Percentiles rank a stretch among this genome's conserved stretches.
Conservation (phyloP, 2,113 vertebrate genomes). For the Ariopsis seemanni region DNA sequence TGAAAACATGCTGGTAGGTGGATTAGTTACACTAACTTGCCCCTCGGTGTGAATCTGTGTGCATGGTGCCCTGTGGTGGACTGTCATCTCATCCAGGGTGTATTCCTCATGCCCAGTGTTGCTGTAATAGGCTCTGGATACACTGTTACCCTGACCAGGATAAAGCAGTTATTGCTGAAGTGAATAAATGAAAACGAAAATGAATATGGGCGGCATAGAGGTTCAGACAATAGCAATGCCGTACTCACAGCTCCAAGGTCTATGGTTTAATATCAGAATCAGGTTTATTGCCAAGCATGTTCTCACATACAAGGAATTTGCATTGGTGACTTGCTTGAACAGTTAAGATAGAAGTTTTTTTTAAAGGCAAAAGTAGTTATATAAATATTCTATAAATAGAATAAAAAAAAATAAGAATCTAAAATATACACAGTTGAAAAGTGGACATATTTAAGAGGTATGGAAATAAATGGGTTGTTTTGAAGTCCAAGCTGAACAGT, state of each 20-base stretch:
- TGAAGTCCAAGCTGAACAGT: too few relatives aligned
- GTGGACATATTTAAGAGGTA: too few relatives aligned
- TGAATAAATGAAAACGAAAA: background rate
- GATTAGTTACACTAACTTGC: background rate
- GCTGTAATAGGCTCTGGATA: background rate
- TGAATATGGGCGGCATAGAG: background rate
- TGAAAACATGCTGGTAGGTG: background rate
- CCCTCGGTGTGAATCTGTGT: background rate
- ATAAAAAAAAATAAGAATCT: too few relatives aligned
- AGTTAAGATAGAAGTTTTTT: too few relatives aligned
- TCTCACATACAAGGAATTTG: too few relatives aligned
- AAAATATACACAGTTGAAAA: too few relatives aligned
- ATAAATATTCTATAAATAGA: too few relatives aligned
- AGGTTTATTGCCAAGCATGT: too few relatives aligned
- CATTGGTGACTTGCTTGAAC: too few relatives aligned
- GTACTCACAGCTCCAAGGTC: background rate
- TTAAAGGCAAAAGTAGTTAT: too few relatives aligned
- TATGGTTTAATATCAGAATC: too few relatives aligned
- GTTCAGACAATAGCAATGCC: background rate
- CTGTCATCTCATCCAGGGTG: background rate
- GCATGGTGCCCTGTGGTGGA: background rate
- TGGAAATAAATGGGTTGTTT: too few relatives aligned
- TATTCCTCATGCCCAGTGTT: background rate
- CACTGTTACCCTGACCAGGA: background rate
- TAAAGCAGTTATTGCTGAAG: background rate